Percentiles rank a stretch among this genome's conserved stretches.
These are phyloP conservation scores for Lonchura striata DNA, from an alignment of 2,113 vertebrate species.

Conservation along the genomic window DNA sequence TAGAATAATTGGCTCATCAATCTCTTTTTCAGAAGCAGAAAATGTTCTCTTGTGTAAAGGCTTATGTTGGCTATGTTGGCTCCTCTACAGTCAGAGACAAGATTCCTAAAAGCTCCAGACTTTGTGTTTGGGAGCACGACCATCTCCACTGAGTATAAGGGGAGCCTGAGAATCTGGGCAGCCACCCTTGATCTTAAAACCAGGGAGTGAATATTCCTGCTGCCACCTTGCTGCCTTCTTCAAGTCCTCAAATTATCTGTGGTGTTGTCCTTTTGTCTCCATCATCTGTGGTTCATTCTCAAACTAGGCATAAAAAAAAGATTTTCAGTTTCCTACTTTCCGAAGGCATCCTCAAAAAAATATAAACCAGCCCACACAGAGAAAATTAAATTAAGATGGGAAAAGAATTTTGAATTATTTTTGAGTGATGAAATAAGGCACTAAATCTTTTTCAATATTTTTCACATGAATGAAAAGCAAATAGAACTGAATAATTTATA, in stretches of 20 bases:
- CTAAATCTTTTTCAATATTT: not conserved
- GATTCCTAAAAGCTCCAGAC: not conserved
- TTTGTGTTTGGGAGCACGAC: not conserved
- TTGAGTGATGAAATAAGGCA: not conserved
- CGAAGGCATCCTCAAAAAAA: not conserved
- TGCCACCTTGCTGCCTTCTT: not conserved
- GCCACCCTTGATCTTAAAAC: not conserved
- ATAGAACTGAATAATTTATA: not conserved
- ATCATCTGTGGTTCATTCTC: not conserved
- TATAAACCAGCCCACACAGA: not conserved
- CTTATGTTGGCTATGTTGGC: not conserved
- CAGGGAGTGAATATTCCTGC: not conserved
- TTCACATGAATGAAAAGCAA: rapidly evolving
- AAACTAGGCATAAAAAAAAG: not conserved
- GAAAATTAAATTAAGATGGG: not conserved
- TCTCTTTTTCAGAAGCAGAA: not conserved
- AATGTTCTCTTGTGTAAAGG: not conserved
- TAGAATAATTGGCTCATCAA: not conserved
- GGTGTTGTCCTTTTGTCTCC: not conserved
- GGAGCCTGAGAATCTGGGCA: not conserved
- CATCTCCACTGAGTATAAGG: not conserved
- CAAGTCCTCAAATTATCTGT: not conserved
- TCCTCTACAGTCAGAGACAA: not conserved
- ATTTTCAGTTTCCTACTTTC: not conserved
- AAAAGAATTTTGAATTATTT: not conserved